These are phyloP conservation scores for Mythimna vitellina DNA, from an alignment of 2,888 invertebrate species.

Conservation along the genomic window DNA sequence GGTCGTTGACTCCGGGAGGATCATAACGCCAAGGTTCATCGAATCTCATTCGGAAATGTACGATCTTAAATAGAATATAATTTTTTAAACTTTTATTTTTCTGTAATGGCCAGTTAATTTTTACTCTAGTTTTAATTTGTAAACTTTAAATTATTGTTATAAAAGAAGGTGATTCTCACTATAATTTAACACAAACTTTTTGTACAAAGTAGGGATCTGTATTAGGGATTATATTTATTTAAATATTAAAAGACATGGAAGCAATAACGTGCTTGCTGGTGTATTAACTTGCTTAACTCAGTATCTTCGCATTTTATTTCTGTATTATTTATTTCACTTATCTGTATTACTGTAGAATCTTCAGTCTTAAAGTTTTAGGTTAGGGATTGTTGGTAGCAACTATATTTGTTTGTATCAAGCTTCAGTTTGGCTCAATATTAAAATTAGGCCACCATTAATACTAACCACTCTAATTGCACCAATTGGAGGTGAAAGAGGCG, in stretches of 20 bases:
- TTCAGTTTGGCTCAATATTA: slow-evolving; percentile 11
- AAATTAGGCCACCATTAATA: neutral
- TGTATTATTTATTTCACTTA: slow-evolving; percentile 5
- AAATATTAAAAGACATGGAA: slow-evolving; percentile 41
- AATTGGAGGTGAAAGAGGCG: too few relatives aligned
- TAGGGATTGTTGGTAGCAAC: slow-evolving; percentile 19
- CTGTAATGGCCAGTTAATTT: slow-evolving; percentile 57
- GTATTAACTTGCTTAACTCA: slow-evolving; percentile 42
- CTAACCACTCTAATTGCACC: too few relatives aligned
- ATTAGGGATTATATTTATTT: slow-evolving; percentile 45
- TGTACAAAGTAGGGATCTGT: slow-evolving; percentile 58
- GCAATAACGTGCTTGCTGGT: slow-evolving; percentile 31
- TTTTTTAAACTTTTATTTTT: slow-evolving; percentile 17
- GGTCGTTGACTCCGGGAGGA: slow-evolving; percentile 91
- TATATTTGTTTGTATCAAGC: slow-evolving; percentile 14
- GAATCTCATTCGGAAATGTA: slow-evolving; percentile 85
- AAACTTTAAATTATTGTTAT: slow-evolving; percentile 34
- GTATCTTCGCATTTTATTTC: slow-evolving; percentile 51
- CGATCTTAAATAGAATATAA: slow-evolving; percentile 79
- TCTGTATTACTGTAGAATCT: slow-evolving; percentile 24
- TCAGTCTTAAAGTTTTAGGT: slow-evolving; percentile 32
- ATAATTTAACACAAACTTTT: slow-evolving; percentile 52
- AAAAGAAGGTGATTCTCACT: slow-evolving; percentile 40
- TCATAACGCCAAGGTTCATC: slow-evolving; percentile 82
- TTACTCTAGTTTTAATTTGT: slow-evolving; percentile 20